These are phyloP conservation scores for Lanius ludovicianus DNA, from an alignment of 2,113 vertebrate genomes.

Conservation along the genomic window DNA sequence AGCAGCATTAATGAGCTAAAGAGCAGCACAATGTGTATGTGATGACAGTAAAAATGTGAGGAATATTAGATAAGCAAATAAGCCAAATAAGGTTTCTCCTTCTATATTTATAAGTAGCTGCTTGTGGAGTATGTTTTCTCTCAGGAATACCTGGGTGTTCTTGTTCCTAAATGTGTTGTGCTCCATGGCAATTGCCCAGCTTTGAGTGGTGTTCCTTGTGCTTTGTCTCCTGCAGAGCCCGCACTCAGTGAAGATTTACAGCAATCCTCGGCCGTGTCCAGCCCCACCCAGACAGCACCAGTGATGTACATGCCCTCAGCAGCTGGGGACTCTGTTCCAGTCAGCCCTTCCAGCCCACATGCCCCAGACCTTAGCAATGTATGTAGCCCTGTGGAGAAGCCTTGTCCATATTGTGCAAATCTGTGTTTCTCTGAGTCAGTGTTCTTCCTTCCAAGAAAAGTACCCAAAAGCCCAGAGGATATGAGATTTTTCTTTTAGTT, in stretches of 20 bases:
- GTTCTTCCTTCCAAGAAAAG: neutral
- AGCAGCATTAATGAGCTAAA: neutral
- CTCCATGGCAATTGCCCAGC: neutral
- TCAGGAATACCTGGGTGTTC: neutral
- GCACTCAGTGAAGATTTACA: constrained; percentile 81
- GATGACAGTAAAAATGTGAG: neutral
- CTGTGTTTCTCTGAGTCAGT: neutral
- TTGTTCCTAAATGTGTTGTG: neutral
- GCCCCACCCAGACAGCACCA: constrained; percentile 81
- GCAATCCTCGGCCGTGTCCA: constrained; percentile 80
- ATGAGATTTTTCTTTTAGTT: neutral
- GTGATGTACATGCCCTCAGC: constrained; percentile 80
- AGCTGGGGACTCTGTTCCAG: constrained; percentile 80
- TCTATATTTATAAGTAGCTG: neutral
- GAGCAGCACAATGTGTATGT: neutral
- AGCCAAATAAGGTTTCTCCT: neutral
- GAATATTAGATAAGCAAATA: neutral
- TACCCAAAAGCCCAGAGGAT: neutral
- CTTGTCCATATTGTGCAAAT: neutral
- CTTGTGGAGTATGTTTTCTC: neutral
- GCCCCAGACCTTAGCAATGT: constrained; percentile 82
- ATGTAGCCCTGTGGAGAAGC: constrained; percentile 56
- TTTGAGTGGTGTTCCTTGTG: neutral
- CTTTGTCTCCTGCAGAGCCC: constrained; percentile 75
- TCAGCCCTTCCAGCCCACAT: constrained; percentile 78